These are phyloP conservation scores for Eupithecia exiguata DNA, from an alignment of 2,888 invertebrate genomes.

Conservation along the genomic window DNA sequence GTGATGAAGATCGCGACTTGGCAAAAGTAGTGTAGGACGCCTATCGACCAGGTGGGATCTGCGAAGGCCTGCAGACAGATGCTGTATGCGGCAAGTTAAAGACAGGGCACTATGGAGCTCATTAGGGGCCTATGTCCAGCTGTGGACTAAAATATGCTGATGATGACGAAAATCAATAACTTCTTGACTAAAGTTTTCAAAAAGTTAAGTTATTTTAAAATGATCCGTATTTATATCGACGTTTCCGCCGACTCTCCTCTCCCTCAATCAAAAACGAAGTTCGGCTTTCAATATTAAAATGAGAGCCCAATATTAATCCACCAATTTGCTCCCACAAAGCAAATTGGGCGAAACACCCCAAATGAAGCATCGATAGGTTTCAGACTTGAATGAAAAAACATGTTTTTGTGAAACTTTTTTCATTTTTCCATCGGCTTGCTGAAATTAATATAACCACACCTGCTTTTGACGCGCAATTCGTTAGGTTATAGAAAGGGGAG, in stretches of 20 bases:
- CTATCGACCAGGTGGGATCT: too few species aligned
- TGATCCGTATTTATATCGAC: background rate
- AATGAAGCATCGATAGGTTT: slow-evolving; percentile 21
- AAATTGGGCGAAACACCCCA: slow-evolving; percentile 24
- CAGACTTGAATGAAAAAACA: slow-evolving; percentile 26
- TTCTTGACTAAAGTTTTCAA: background rate
- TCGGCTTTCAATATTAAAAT: slow-evolving; percentile 20
- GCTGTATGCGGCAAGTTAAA: too few species aligned
- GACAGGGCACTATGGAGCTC: too few species aligned
- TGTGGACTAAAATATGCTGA: too few species aligned
- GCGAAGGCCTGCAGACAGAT: too few species aligned
- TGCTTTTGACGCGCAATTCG: slow-evolving; percentile 45
- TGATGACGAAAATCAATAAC: too few species aligned
- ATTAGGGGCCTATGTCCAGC: too few species aligned
- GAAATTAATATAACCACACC: slow-evolving; percentile 45
- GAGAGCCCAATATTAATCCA: slow-evolving; percentile 19
- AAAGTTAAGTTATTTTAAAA: background rate
- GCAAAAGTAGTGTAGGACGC: too few species aligned
- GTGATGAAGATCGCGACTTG: too few species aligned
- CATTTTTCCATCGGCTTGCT: slow-evolving; percentile 38
- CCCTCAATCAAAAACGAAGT: slow-evolving; percentile 14
- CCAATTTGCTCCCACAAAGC: slow-evolving; percentile 26
- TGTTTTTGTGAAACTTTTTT: slow-evolving; percentile 30
- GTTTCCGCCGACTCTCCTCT: background rate
- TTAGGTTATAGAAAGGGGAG: slow-evolving; percentile 37